These are phyloP conservation scores for Onychomys leucogaster DNA, from an alignment of 2,797 vertebrate genomes.

Conservation along the genomic window DNA sequence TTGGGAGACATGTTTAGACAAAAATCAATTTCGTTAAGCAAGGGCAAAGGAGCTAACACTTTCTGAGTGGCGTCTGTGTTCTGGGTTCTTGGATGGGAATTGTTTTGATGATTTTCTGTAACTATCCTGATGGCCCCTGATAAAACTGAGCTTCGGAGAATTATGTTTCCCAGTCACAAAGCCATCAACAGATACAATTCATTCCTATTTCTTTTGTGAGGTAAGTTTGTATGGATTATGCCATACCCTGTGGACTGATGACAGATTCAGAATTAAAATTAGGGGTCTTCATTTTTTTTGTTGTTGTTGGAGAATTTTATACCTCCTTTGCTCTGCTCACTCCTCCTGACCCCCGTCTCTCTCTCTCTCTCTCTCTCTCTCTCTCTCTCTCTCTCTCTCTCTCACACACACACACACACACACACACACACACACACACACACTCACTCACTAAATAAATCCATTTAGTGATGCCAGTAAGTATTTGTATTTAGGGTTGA, in stretches of 20 bases:
- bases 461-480: not conserved
- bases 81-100: not conserved
- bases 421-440: not conserved
- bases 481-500: not conserved
- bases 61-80: not conserved
- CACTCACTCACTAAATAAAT: not conserved
- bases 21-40: not conserved
- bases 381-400: not conserved
- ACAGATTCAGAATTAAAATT: not conserved
- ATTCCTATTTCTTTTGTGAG: not conserved
- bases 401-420: not conserved
- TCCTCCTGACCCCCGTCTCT: not conserved
- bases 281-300: not conserved
- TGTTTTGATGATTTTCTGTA: not conserved
- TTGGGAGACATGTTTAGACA: not conserved
- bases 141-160: not conserved
- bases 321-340: not conserved
- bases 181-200: not conserved
- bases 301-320: not conserved
- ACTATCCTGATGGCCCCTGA: not conserved
- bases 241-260: not conserved
- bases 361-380: not conserved
- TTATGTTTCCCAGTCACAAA: not conserved
- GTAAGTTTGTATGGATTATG: not conserved
- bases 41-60: not conserved